These are phyloP conservation scores for Netelia inedita DNA, from an alignment of 2,888 invertebrate species.

Conservation along the genomic window DNA sequence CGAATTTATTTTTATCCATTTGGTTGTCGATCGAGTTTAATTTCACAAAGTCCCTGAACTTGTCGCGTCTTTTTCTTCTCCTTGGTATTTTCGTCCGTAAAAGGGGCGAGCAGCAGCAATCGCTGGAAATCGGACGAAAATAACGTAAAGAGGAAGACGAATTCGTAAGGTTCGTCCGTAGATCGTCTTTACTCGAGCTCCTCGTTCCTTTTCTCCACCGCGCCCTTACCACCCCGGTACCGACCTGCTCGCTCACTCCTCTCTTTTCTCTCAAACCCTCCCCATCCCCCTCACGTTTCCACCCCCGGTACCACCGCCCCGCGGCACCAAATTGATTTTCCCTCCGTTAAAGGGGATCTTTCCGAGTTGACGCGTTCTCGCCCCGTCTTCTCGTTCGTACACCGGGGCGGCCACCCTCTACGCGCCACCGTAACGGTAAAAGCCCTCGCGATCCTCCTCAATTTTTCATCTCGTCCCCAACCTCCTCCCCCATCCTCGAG, in stretches of 20 bases:
- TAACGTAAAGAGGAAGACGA: slow-evolving; percentile 33
- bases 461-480: not conserved
- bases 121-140: not conserved
- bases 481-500: too few relatives aligned
- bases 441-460: not conserved
- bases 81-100: slow-evolving; percentile 1
- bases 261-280: slow-evolving; percentile 43
- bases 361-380: slow-evolving; percentile 62
- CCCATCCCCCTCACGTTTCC: slow-evolving; percentile 33
- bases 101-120: not conserved
- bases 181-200: slow-evolving; percentile 55
- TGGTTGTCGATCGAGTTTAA: not conserved
- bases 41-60: slow-evolving; percentile 31
- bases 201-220: slow-evolving; percentile 58
- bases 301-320: slow-evolving; percentile 68
- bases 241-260: slow-evolving; percentile 66
- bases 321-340: slow-evolving; percentile 79
- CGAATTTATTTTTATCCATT: not conserved
- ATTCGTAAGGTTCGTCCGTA: slow-evolving; percentile 45
- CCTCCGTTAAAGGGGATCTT: slow-evolving; percentile 78
- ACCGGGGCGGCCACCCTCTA: not conserved
- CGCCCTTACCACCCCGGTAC: slow-evolving; percentile 67
- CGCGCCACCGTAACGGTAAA: not conserved
- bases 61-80: not conserved
- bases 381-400: not conserved